Evolutionary conservation across 1,140 invertebrate genomes (phyloP).

Genomic region (Acromyrmex echinatior): DNA sequence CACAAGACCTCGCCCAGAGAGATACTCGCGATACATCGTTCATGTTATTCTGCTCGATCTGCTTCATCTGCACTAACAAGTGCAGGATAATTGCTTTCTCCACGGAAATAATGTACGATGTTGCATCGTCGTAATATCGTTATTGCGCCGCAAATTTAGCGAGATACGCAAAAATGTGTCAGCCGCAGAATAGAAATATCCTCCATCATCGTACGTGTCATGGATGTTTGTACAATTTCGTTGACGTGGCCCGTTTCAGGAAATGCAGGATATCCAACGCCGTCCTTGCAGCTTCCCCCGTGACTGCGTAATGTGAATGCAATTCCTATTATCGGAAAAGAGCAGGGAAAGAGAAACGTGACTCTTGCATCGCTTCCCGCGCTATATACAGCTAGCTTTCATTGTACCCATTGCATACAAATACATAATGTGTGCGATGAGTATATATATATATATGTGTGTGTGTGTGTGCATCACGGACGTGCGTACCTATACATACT

Average conservation of each 20-base stretch:
- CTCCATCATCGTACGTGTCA: slow-evolving; percentile 30
- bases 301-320: slow-evolving; percentile 54
- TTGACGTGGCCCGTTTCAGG: slow-evolving; percentile 35
- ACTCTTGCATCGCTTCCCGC: slow-evolving; percentile 46
- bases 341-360: slow-evolving; percentile 62
- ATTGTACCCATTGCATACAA: neutral
- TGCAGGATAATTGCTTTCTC: neutral
- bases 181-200: slow-evolving; percentile 26
- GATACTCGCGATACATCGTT: neutral
- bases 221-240: slow-evolving; percentile 36
- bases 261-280: neutral
- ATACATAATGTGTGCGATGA: neutral
- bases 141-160: neutral
- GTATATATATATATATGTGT: too few relatives aligned
- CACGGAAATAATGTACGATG: slow-evolving; percentile 41
- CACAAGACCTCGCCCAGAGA: neutral
- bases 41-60: neutral
- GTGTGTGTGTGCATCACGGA: neutral
- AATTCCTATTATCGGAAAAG: slow-evolving; percentile 66
- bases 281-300: neutral
- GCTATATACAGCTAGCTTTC: neutral
- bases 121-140: slow-evolving; percentile 1
- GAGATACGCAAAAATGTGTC: slow-evolving; percentile 45
- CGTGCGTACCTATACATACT: neutral
- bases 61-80: neutral